Evolutionary conservation across 92 coral and sea anemone genomes (phyloP).

Genomic region (Hydrozoanthus gracilis): DNA sequence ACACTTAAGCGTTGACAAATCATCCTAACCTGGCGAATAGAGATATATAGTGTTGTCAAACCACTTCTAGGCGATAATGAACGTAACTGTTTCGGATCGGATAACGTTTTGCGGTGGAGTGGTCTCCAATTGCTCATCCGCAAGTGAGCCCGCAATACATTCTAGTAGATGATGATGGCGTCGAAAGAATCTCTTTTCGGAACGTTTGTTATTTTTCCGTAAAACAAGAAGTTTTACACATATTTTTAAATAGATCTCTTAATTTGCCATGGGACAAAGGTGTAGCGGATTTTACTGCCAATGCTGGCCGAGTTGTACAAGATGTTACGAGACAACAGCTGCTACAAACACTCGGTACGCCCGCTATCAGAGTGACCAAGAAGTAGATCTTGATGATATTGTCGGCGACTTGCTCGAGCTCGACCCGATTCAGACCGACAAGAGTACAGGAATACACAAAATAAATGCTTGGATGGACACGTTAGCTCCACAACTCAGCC

Average conservation of each 20-base stretch:
- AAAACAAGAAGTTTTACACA: not conserved
- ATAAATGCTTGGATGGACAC: slow-evolving; percentile 92
- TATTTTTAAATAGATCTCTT: not conserved
- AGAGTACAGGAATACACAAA: slow-evolving; percentile 76
- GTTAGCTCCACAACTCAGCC: slow-evolving; percentile 73
- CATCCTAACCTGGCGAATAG: no score
- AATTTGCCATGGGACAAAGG: slow-evolving; percentile 73
- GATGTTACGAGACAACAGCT: slow-evolving; percentile 68
- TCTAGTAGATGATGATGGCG: slow-evolving; percentile 16
- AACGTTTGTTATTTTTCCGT: not conserved
- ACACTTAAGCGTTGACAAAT: no score
- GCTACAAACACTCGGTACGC: slow-evolving; percentile 86
- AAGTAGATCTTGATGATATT: slow-evolving; percentile 80
- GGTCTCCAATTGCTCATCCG: not conserved
- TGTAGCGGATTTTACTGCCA: slow-evolving; percentile 77
- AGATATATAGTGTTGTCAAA: no score
- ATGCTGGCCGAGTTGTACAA: slow-evolving; percentile 67
- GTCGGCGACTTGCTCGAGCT: slow-evolving; percentile 90
- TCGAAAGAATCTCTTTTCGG: not conserved
- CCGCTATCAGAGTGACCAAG: slow-evolving; percentile 89
- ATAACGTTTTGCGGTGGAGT: no score
- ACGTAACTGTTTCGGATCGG: no score
- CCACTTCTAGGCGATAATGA: no score
- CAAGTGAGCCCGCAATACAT: slow-evolving; percentile 29
- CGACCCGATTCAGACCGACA: slow-evolving; percentile 89